Base-by-base conservation (phyloP, 2,797 vertebrate genomes). In the Dicrostonyx torquatus region DNA sequence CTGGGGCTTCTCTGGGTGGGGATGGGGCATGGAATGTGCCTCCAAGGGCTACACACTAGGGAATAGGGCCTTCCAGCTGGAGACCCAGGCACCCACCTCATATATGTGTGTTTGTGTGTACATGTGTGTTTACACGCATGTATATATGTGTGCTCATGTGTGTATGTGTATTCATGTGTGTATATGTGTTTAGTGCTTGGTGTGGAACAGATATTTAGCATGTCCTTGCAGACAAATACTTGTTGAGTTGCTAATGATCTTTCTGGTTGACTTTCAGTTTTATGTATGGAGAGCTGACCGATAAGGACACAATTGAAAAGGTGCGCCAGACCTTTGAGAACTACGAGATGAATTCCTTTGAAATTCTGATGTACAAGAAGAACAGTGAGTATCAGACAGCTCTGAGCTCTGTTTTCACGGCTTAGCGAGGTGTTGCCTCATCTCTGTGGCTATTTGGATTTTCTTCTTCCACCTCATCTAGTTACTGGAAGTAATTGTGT, bases 331-430 rank as follows among this genome's bases (percentile, higher is more conserved):
- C 99, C 0, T 99, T 99, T 95, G 99, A 99, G 97, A 99, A 99
- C 98, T 99, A 99, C 78, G 99, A 99, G 97, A 99, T 99, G 98
- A 99, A 99, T 97, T 99, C 99, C 29, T 99, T 99, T 93, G 99
- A 99, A 98, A 99, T 99, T 95, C 97, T 99, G 96, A 99, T 99
- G 99, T 99, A 99, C 98, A 99, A 99, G 98, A 99, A 99, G 95
- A 99, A 99, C 98, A 98, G 99, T 99, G 98, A 99, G 99, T 99
- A 96, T 93, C 15, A 53, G 55, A 64, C 45, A 22, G 6, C 66
- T 93, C 73, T 89, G 70, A 80, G 8, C 37, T 2, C 43, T 43
- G 24, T 1, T 66, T 34, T 13, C 18, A 1, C 48, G 82, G 43
- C 29, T 11, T 6, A 43, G 37, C 15, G 40, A 7, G 40, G 26